Evolutionary conservation across 1,140 invertebrate species (phyloP).

Genomic region (Drosophila cardini): DNA sequence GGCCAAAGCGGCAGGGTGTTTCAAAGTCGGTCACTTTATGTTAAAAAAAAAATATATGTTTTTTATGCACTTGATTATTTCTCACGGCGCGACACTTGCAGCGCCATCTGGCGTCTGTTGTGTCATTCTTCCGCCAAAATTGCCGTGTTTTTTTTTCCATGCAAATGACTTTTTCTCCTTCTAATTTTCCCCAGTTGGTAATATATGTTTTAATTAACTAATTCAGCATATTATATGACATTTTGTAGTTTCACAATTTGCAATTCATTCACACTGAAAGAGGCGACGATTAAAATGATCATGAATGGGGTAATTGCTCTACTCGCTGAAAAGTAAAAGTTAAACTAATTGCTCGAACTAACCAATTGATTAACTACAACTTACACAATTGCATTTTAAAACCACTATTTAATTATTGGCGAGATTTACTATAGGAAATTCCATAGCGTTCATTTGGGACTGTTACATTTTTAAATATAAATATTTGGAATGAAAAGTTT

Average conservation of each 20-base stretch:
- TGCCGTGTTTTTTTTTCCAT: background rate
- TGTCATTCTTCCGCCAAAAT: background rate
- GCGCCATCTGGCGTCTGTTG: conserved; percentile 29
- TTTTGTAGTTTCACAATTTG: background rate
- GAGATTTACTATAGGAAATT: background rate
- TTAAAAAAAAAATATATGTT: no score
- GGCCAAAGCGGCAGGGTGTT: no score
- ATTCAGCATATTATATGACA: conserved; percentile 1
- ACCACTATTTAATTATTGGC: background rate
- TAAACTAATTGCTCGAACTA: background rate
- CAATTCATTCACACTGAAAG: background rate
- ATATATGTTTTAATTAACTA: conserved; percentile 4
- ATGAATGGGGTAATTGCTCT: conserved; percentile 3
- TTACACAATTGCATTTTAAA: background rate
- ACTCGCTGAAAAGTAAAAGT: conserved; percentile 21
- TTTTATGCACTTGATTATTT: conserved; percentile 10
- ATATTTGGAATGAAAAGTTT: background rate
- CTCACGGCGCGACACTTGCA: conserved; percentile 22
- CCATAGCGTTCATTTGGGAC: background rate
- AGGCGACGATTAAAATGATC: conserved; percentile 1
- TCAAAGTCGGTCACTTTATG: background rate
- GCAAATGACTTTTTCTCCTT: background rate
- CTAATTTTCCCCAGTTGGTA: background rate
- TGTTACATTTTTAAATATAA: background rate
- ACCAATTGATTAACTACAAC: background rate